Conservation (phyloP, 2,888 invertebrate genomes). For the Nycteola revayana region DNA sequence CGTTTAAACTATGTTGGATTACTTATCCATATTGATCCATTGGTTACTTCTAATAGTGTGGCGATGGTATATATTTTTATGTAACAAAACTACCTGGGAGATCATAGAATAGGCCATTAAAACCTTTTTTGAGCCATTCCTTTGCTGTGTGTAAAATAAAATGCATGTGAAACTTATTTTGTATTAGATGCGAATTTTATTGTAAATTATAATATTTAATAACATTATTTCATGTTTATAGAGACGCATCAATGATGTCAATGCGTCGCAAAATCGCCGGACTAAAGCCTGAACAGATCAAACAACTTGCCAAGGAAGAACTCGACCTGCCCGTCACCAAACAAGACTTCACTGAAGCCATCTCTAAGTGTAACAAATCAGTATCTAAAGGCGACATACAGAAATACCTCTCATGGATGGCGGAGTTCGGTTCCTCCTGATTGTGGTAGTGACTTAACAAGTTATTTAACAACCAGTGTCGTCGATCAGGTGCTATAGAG, state of each 20-base stretch:
- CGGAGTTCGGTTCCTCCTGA: conserved; percentile 96
- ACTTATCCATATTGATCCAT: too few relatives aligned
- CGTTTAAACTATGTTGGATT: too few relatives aligned
- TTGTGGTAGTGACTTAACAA: conserved; percentile 48
- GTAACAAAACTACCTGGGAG: too few relatives aligned
- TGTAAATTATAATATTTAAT: too few relatives aligned
- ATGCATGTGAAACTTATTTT: too few relatives aligned
- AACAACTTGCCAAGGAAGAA: conserved; percentile 96
- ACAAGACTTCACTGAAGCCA: conserved; percentile 96
- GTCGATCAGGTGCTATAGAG: too few relatives aligned
- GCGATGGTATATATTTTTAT: too few relatives aligned
- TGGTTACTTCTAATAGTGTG: too few relatives aligned
- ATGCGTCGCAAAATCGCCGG: conserved; percentile 98
- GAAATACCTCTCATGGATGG: conserved; percentile 98
- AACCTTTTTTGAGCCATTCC: too few relatives aligned
- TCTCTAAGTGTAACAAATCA: conserved; percentile 97
- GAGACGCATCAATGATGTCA: conserved; percentile 99
- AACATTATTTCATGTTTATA: conserved; percentile 47
- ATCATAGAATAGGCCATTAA: too few relatives aligned
- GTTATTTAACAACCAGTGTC: neutral
- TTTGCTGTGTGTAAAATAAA: too few relatives aligned
- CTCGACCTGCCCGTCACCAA: conserved; percentile 96
- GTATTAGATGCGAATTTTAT: too few relatives aligned
- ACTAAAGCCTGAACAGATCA: conserved; percentile 95
- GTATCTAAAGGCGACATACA: conserved; percentile 97